These are phyloP conservation scores for Crypturellus undulatus DNA, from an alignment of 2,113 vertebrate species.

Conservation along the genomic window DNA sequence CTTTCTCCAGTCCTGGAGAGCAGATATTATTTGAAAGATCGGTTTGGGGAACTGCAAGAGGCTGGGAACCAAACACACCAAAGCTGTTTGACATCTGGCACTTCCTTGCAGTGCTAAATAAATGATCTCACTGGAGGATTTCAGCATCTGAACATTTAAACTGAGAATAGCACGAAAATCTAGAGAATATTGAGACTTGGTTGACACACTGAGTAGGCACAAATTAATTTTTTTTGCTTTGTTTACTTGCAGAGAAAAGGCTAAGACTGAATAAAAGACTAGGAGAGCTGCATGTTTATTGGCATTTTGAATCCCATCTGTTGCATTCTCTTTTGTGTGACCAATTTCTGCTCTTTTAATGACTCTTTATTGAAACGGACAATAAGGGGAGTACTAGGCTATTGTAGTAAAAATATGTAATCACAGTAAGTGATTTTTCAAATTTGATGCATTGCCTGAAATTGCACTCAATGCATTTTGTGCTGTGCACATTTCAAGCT, in stretches of 20 bases:
- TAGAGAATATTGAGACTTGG: not conserved
- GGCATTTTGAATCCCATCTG: not conserved
- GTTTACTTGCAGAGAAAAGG: not conserved
- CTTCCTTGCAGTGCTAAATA: not conserved
- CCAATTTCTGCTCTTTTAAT: slow-evolving; percentile 1
- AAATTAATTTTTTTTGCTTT: not conserved
- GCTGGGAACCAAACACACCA: not conserved
- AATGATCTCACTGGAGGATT: not conserved
- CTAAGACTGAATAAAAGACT: not conserved
- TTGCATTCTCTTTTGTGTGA: slow-evolving; percentile 3
- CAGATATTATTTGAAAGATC: not conserved
- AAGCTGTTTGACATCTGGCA: not conserved
- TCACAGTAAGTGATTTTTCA: not conserved
- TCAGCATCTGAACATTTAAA: not conserved
- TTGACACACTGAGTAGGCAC: not conserved
- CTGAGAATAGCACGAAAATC: not conserved
- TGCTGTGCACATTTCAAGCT: not conserved
- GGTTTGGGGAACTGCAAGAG: not conserved
- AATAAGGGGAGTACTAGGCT: not conserved
- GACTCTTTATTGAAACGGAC: not conserved
- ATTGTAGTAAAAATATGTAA: not conserved
- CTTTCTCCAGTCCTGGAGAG: not conserved
- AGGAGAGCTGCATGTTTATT: slow-evolving; percentile 3
- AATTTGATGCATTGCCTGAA: not conserved
- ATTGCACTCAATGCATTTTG: not conserved